Base-by-base conservation (phyloP, 2,113 vertebrate genomes). In the Pomatorhinus ruficollis region DNA sequence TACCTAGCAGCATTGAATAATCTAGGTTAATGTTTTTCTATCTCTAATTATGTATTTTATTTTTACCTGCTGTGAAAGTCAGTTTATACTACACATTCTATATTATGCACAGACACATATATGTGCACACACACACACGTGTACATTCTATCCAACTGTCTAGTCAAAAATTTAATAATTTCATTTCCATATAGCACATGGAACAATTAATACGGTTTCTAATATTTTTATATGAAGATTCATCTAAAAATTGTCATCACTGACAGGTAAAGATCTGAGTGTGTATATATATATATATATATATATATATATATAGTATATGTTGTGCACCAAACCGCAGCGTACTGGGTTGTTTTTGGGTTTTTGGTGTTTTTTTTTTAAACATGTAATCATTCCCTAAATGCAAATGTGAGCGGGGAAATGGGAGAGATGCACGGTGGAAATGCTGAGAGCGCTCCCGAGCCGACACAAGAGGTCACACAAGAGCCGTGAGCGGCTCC, bases 361-460 rank as follows among this genome's bases (percentile, higher is more conserved):
- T 7, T 0, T n/a, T n/a, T n/a, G n/a, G n/a, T n/a, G n/a, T n/a
- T n/a, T n/a, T 24, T 24, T 60, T 22, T 15, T 15, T 33, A 8
- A 6, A 5, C 16, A 0, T 0, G 5, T 4, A 23, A 21, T 11
- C 24, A 2, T 4, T 50, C 30, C 50, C 10, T 22, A 28, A 15
- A 5, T 8, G 39, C 17, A 6, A 5, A 5, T 0, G 33, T 4
- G n/a, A 3, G 9, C 4, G 35, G 2, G 21, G 28, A 14, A 15
- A 11, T 0, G n/a, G 45, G 35, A 15, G 25, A 1, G 6, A 2
- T 0, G 5, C 4, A 0, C 2, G 56, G 23, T 2, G 47, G 2
- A 37, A 6, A 5, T 0, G 44, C 57, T 5, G 76, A 31, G 71
- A 35, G 52, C 28, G 2, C 11, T 44, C 10, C 52, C 1, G 3